These are phyloP conservation scores for Crepidodera aurea DNA, from an alignment of 2,888 invertebrate species.

Conservation along the genomic window DNA sequence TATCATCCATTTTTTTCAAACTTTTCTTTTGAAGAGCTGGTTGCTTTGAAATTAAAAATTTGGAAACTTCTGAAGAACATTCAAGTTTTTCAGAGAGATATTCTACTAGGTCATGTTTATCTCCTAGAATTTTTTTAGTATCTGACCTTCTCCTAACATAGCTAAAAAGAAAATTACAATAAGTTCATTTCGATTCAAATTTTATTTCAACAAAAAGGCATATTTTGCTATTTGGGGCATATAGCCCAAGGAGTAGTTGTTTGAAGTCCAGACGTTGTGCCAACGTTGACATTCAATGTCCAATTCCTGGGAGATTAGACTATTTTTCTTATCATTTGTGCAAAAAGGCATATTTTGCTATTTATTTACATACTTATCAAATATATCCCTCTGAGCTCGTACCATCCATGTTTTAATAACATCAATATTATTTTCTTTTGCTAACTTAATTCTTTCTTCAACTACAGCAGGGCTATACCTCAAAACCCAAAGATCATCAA, in stretches of 20 bases:
- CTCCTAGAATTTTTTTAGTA: constrained; percentile 57
- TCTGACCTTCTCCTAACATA: constrained; percentile 56
- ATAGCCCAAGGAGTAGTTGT: too few species aligned
- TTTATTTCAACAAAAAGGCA: neutral
- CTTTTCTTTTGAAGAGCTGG: constrained; percentile 60
- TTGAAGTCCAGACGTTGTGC: too few species aligned
- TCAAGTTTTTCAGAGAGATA: constrained; percentile 59
- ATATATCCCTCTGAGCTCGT: constrained; percentile 54
- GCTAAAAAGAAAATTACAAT: constrained; percentile 45
- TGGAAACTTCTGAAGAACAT: constrained; percentile 54
- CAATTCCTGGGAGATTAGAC: too few species aligned
- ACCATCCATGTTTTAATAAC: constrained; percentile 64
- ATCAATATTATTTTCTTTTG: constrained; percentile 54
- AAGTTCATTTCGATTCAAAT: neutral
- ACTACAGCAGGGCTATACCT: constrained; percentile 55
- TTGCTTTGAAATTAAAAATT: constrained; percentile 54
- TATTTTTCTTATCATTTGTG: neutral
- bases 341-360: too few species aligned
- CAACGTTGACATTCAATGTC: too few species aligned
- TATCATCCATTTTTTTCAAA: constrained; percentile 59
- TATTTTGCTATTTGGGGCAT: neutral
- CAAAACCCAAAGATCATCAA: constrained; percentile 61
- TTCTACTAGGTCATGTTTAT: constrained; percentile 55
- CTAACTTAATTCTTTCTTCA: constrained; percentile 52
- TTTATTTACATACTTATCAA: constrained; percentile 55